Evolutionary conservation across 2,888 invertebrate genomes (phyloP), one percentile per base, ranked within the genome.

Genomic region (Erebia palarica): DNA sequence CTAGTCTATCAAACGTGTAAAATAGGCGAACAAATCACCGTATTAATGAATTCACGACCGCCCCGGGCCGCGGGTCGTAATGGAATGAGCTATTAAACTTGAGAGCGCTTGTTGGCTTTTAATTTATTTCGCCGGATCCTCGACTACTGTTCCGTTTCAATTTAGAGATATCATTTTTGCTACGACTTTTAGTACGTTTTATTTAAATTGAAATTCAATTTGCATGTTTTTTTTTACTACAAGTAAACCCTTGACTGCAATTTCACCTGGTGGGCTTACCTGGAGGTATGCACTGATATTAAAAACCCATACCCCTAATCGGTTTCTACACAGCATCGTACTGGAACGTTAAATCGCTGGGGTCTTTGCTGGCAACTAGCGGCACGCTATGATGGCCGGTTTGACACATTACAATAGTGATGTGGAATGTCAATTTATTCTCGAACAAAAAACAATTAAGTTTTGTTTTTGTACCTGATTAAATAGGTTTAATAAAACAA

Each of bases 41-140:
- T 77, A 76, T 75, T 76, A 76, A 79, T 79, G 78, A 79, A 78
- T 78, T 77, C 76, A 72, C 73, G 66, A 65, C 73, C 67, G 63
- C 68, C 65, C 63, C 76, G 78, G 68, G 69, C 69, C 65, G 57
- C 18, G 10, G 47, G 9, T 65, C 74, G 75, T 76, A 78, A 79
- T 78, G 79, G 82, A 80, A 82, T 79, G 77, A 80, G 78, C 81
- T 77, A 82, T 84, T 84, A 82, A 80, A 79, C 71, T 74, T 76
- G 73, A 76, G 75, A 77, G 75, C 73, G 76, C 74, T 76, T 82
- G 83, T 82, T 82, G 78, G 78, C 82, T 80, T 84, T 84, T 82
- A 82, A 84, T 85, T 84, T 85, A 82, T 81, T 80, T 77, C 77
- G 76, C 65, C 73, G 69, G 75, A 73, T 70, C 73, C 74, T 70